phyloP scores from a whole-genome alignment of 2,797 vertebrate species.

The Astyanax mexicanus region DNA sequence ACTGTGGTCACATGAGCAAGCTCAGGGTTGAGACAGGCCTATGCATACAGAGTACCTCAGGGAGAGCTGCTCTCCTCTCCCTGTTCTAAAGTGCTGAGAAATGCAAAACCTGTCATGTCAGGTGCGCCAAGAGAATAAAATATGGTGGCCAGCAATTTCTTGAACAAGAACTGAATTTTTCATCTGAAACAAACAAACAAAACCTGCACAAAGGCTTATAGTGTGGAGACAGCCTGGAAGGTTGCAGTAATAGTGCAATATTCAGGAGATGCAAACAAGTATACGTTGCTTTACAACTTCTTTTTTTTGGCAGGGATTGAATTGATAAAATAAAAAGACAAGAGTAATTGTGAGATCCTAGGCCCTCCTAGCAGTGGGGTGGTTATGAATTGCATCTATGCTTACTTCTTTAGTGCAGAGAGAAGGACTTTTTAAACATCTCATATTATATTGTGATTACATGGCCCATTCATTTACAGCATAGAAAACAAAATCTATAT shows the following conservation, averaged over 20 bases:
- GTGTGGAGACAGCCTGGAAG: not conserved
- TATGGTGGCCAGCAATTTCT: constrained; percentile 34
- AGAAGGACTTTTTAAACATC: not conserved
- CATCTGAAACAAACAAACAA: constrained; percentile 36
- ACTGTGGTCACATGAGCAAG: constrained; percentile 38
- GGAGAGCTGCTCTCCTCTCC: constrained; percentile 44
- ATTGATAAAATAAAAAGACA: not conserved
- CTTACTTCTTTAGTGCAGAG: no score
- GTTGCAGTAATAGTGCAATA: constrained; percentile 12
- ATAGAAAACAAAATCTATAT: no score
- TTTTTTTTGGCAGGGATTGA: not conserved
- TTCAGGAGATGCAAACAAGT: constrained; percentile 19
- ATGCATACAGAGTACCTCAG: constrained; percentile 51
- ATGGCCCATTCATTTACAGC: not conserved
- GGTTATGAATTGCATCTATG: not conserved
- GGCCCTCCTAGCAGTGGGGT: not conserved
- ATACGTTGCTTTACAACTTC: constrained; percentile 16
- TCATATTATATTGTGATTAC: not conserved
- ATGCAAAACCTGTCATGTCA: constrained; percentile 47
- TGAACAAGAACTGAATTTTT: constrained; percentile 25
- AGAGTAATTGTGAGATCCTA: not conserved
- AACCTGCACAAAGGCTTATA: constrained; percentile 16
- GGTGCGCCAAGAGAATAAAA: constrained; percentile 44
- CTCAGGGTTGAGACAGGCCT: constrained; percentile 46
- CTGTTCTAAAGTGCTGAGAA: constrained; percentile 44